Conservation (phyloP, 2,888 invertebrate species). For the Cosmopolites sordidus region DNA sequence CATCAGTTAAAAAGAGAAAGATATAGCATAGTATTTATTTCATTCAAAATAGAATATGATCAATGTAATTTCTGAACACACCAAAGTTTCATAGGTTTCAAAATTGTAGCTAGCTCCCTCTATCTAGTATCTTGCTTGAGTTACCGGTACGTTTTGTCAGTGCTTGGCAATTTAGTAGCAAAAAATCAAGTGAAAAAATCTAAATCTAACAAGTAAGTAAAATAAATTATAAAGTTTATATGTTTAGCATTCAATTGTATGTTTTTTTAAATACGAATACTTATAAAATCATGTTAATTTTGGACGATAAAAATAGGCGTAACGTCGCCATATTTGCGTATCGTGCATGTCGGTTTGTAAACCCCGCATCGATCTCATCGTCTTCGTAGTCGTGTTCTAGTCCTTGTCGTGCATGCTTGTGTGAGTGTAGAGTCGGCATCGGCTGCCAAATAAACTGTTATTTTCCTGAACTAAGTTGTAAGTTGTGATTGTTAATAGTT, state of each 20-base stretch:
- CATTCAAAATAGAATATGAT: too few relatives aligned
- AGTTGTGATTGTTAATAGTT: conserved; percentile 35
- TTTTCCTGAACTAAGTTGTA: conserved; percentile 42
- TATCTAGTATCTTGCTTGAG: conserved; percentile 14
- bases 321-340: conserved; percentile 39
- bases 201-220: conserved; percentile 20
- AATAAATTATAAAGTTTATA: conserved; percentile 1
- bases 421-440: conserved; percentile 38
- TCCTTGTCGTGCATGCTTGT: conserved; percentile 40
- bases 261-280: background rate
- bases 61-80: background rate
- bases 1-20: too few relatives aligned
- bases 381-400: conserved; percentile 47
- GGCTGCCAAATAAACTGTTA: conserved; percentile 40
- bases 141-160: conserved; percentile 21
- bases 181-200: conserved; percentile 10
- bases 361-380: conserved; percentile 45
- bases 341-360: conserved; percentile 45
- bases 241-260: background rate
- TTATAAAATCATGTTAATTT: background rate
- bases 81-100: background rate
- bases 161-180: conserved; percentile 9
- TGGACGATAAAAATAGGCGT: conserved; percentile 10
- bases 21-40: too few relatives aligned
- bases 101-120: conserved; percentile 16